These are phyloP conservation scores for Botia almorhae DNA, from an alignment of 2,797 vertebrate species.

Conservation along the genomic window DNA sequence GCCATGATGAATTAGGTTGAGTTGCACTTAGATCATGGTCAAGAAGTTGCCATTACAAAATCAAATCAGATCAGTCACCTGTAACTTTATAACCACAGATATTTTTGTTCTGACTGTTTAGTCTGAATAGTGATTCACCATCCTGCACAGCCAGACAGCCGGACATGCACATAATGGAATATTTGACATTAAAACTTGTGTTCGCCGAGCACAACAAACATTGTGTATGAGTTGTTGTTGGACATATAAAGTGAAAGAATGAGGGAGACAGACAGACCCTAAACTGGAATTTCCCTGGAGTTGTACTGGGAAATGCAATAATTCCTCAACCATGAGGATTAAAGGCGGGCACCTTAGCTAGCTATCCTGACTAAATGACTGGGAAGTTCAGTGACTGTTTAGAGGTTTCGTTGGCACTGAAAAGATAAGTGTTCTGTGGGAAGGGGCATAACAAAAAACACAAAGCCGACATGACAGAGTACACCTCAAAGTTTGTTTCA, in stretches of 20 bases:
- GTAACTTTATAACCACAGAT: background rate
- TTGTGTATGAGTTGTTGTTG: background rate
- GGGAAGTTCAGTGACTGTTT: constrained; percentile 65
- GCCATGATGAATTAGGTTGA: background rate
- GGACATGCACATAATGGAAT: background rate
- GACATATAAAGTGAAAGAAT: constrained; percentile 65
- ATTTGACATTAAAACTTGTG: background rate
- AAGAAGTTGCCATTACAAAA: no score
- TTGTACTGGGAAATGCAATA: constrained; percentile 66
- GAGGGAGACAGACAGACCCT: constrained; percentile 22
- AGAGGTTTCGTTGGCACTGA: constrained; percentile 64
- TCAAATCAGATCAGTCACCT: background rate
- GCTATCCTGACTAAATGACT: constrained; percentile 38
- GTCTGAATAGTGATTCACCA: background rate
- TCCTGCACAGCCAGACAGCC: background rate
- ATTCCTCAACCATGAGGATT: constrained; percentile 61
- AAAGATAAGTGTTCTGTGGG: constrained; percentile 55
- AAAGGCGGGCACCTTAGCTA: constrained; percentile 60
- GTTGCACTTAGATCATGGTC: background rate
- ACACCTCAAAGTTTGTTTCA: no score
- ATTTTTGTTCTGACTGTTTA: background rate
- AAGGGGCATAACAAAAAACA: constrained; percentile 56
- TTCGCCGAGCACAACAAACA: background rate
- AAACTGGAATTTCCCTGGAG: constrained; percentile 68
- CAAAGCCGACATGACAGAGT: no score